These are phyloP conservation scores for Sebastes itinus DNA, from an alignment of 2,797 vertebrate species.

Conservation along the genomic window DNA sequence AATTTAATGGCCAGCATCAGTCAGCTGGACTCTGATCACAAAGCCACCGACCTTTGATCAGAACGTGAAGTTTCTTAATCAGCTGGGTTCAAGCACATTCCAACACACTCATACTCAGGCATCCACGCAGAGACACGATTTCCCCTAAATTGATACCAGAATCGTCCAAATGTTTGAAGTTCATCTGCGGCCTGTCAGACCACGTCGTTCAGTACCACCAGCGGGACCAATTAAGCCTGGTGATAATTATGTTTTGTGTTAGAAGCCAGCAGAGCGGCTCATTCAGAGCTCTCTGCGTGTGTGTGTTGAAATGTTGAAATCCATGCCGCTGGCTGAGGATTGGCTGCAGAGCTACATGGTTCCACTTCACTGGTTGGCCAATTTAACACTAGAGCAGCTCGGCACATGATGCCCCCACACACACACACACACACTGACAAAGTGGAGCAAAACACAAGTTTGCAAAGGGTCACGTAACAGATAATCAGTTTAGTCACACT, in stretches of 20 bases:
- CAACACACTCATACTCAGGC: background rate
- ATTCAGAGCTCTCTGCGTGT: slow-evolving; percentile 2
- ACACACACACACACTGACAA: background rate
- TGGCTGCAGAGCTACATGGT: slow-evolving; percentile 21
- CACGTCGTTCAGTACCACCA: slow-evolving; percentile 1
- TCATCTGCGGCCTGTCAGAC: slow-evolving; percentile 21
- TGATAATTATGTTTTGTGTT: slow-evolving; percentile 42
- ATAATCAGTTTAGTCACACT: slow-evolving; percentile 22
- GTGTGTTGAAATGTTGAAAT: slow-evolving; percentile 1
- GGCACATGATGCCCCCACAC: background rate
- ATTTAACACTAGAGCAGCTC: background rate
- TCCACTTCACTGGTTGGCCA: slow-evolving; percentile 6
- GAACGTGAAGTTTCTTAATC: slow-evolving; percentile 23
- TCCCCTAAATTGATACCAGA: slow-evolving; percentile 57
- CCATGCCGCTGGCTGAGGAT: slow-evolving; percentile 7
- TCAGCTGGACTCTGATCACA: slow-evolving; percentile 26
- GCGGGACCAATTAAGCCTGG: slow-evolving; percentile 36
- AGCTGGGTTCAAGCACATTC: slow-evolving; percentile 41
- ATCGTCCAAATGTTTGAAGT: slow-evolving; percentile 52
- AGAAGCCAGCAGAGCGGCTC: slow-evolving; percentile 1
- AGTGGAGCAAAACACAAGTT: slow-evolving; percentile 22
- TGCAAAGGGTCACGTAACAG: slow-evolving; percentile 17
- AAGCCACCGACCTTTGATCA: slow-evolving; percentile 29
- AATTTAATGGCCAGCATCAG: slow-evolving; percentile 13
- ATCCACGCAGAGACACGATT: slow-evolving; percentile 5